A percentile compares a stretch with the other conserved stretches of the same genome.
Conservation (phyloP, 2,113 vertebrate genomes). For the Saguinus midas region DNA sequence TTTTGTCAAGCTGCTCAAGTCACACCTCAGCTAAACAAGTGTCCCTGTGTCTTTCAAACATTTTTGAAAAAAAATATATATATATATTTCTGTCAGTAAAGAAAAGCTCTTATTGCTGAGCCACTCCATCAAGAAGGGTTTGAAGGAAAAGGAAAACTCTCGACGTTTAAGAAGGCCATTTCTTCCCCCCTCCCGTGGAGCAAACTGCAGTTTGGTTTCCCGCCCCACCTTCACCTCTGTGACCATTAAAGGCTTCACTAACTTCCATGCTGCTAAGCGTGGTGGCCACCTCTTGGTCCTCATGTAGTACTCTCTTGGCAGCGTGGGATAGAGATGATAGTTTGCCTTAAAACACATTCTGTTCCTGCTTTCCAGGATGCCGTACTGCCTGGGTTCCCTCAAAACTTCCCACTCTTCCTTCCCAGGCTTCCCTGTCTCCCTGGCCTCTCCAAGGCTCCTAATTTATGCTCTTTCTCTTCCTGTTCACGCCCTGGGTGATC, state of each 20-base stretch:
- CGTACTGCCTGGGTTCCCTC: neutral
- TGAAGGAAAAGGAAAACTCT: neutral
- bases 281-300: neutral
- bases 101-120: neutral
- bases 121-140: neutral
- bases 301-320: neutral
- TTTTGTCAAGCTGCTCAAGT: neutral
- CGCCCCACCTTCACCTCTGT: fast-evolving
- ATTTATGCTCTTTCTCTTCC: fast-evolving
- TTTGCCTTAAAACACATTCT: neutral
- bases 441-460: neutral
- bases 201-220: neutral
- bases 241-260: too few relatives aligned
- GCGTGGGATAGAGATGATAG: neutral
- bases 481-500: neutral
- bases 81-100: neutral
- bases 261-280: neutral
- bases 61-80: too few relatives aligned
- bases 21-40: neutral
- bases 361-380: neutral
- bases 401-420: neutral
- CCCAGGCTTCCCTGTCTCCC: neutral
- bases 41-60: neutral
- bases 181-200: neutral
- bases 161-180: neutral